phyloP scores from a whole-genome alignment of 2,888 invertebrate genomes.

The Polymixis flavicincta region DNA sequence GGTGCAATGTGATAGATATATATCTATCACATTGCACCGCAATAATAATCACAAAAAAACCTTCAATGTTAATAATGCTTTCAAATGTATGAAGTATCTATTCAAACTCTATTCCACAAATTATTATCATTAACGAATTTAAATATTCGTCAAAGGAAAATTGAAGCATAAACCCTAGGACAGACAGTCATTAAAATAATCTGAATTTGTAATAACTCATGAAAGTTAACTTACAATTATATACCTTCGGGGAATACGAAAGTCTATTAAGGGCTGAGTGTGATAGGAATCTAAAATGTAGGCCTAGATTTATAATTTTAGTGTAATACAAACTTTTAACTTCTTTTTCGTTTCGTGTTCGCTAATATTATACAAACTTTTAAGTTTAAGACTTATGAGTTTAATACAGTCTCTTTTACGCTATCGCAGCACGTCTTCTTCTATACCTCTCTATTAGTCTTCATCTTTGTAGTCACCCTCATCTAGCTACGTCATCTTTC shows the following conservation, averaged over 20 bases:
- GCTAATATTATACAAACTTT: too few species aligned
- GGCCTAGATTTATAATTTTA: neutral
- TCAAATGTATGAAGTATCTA: too few species aligned
- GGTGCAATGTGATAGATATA: too few species aligned
- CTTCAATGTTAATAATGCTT: too few species aligned
- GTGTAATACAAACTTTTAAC: neutral
- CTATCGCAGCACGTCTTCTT: too few species aligned
- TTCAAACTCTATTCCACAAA: neutral
- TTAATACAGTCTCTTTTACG: too few species aligned
- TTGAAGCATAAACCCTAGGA: neutral
- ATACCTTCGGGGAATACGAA: constrained; percentile 30
- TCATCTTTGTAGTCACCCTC: too few species aligned
- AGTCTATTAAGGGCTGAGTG: constrained; percentile 26
- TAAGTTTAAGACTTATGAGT: too few species aligned
- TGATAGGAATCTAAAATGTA: constrained; percentile 36
- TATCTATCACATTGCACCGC: too few species aligned
- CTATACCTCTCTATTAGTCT: too few species aligned
- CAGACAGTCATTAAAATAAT: constrained; percentile 23
- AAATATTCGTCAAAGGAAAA: constrained; percentile 32
- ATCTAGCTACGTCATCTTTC: too few species aligned
- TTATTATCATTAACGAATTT: neutral
- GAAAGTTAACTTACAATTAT: constrained; percentile 29
- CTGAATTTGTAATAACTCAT: constrained; percentile 37
- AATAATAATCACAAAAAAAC: neutral
- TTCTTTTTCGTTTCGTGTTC: neutral